Conservation (phyloP, 2,797 vertebrate species). For the Sebastes ruberrimus region DNA sequence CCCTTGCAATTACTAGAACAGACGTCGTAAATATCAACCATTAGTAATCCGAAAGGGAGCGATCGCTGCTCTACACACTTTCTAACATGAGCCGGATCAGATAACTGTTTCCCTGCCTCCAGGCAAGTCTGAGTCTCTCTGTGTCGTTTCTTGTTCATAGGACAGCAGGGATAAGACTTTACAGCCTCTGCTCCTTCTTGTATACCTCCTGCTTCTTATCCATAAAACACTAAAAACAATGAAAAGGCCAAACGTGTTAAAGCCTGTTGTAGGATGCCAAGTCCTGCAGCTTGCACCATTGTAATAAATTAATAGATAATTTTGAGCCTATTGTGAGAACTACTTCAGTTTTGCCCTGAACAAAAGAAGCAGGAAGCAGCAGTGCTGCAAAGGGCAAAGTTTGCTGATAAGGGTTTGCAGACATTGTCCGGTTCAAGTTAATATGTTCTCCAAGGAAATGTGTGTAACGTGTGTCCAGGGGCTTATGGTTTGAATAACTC, state of each 20-base stretch:
- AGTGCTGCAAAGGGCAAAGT: slow-evolving; percentile 2
- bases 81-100: slow-evolving; percentile 4
- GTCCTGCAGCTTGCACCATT: neutral
- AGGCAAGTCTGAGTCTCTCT: slow-evolving; percentile 13
- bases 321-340: neutral
- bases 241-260: neutral
- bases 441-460: neutral
- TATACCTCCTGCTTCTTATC: neutral
- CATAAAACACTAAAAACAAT: slow-evolving; percentile 8
- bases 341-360: slow-evolving; percentile 9
- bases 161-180: slow-evolving; percentile 12
- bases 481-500: slow-evolving; percentile 5
- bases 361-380: slow-evolving; percentile 5
- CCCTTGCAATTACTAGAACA: neutral
- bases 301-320: neutral
- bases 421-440: neutral
- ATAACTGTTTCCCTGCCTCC: slow-evolving; percentile 1
- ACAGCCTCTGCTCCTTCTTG: neutral
- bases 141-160: slow-evolving; percentile 2
- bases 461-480: neutral
- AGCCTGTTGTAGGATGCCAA: neutral
- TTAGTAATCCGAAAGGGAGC: slow-evolving; percentile 9
- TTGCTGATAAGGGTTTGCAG: slow-evolving; percentile 6
- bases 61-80: neutral
- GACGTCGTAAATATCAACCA: slow-evolving; percentile 5